A percentile compares a stretch with the other conserved stretches of the same genome.
Conservation (phyloP, 2,888 invertebrate genomes). For the Limnephilus lunatus region DNA sequence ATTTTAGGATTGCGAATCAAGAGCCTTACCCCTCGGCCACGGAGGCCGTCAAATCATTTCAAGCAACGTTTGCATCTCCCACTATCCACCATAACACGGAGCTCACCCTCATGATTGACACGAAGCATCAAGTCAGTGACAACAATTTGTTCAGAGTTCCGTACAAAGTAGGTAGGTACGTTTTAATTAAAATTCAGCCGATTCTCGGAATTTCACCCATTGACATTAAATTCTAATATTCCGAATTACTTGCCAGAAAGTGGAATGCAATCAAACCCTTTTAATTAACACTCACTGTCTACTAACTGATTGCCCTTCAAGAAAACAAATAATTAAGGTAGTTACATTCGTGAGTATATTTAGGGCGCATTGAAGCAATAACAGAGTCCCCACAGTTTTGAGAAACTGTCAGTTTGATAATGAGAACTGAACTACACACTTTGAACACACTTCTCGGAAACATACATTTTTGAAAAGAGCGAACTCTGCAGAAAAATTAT, state of each 20-base stretch:
- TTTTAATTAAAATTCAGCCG: not conserved
- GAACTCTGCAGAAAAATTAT: not conserved
- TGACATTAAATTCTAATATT: not conserved
- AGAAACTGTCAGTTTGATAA: not conserved
- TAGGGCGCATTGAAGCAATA: not conserved
- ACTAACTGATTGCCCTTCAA: not conserved
- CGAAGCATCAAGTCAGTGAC: not conserved
- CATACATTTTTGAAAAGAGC: not conserved
- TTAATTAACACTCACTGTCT: not conserved
- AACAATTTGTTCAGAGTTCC: not conserved
- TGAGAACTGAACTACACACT: not conserved
- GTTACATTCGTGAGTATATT: not conserved
- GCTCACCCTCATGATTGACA: not conserved
- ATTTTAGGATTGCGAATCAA: no score
- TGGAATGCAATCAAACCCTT: not conserved
- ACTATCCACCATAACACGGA: not conserved
- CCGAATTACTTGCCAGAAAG: not conserved
- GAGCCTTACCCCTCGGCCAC: no score
- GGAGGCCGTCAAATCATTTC: no score
- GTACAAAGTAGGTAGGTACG: not conserved
- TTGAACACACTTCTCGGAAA: not conserved
- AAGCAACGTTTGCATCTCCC: not conserved
- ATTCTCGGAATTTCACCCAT: not conserved
- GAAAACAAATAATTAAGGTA: not conserved
- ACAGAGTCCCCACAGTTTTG: not conserved